Base-by-base conservation (phyloP, 2,888 invertebrate species). In the Scelioninae gen. 1 region DNA sequence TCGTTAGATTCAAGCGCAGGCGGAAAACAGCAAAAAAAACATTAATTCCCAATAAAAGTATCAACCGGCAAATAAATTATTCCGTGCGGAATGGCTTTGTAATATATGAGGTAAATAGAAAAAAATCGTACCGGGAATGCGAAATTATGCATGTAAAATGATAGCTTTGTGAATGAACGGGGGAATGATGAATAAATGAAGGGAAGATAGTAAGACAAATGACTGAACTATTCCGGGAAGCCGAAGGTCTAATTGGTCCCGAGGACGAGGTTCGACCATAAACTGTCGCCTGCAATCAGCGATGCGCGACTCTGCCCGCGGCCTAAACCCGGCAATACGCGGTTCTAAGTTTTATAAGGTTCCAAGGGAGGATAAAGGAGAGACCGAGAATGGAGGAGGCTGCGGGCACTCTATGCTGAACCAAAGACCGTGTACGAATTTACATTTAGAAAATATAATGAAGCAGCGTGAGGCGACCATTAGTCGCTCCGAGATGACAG, bases 371-470 rank as follows among this genome's bases (percentile, higher is more conserved):
- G 82, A 79, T 69, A 75, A 82, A 83, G 69, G 83, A 85, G 68
- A 72, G 74, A 60, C 47, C 45, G 45, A 63, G 65, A 69, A 62
- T 15, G 82, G 63, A 55, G 65, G 76, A 80, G 62, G 75, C 82
- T 81, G 77, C 84, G 84, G 80, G 84, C 83, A 81, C 85, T 72
- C 76, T 69, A 77, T 63, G 79, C 60, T 60, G 15, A 69, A 60
- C 76, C 72, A 87, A 80, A 86, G 85, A 86, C 87, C 91, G 88
- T 90, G 89, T 90, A 91, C 90, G 90, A 92, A 92, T 92, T 92
- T 92, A 92, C 92, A 92, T 92, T 92, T 91, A 92, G 90, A 92
- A 92, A 92, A 91, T 91, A 92, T 92, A 92, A 92, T 91, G 92
- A 92, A 92, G 92, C 92, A 90, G 92, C 91, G 91, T 89, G 92